Conservation (phyloP, 2,797 vertebrate species). For the Scolopax bukidnonensis region DNA sequence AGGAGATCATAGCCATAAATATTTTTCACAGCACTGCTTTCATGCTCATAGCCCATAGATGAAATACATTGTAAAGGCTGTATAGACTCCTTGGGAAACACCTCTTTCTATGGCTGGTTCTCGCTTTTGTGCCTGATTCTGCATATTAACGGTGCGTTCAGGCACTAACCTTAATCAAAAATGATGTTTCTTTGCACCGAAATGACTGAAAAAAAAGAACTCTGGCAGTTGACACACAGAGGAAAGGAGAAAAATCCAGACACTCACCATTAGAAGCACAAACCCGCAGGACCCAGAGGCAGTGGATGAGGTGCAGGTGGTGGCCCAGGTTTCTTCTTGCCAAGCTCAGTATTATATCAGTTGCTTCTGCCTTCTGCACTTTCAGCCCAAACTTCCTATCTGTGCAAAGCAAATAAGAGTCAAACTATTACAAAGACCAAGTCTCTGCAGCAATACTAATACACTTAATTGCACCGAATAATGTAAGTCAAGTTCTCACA, state of each 20-base stretch:
- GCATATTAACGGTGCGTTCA: not conserved
- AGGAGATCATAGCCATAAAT: not conserved
- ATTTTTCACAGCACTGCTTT: conserved; percentile 12
- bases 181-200: not conserved
- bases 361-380: conserved; percentile 85
- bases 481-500: not conserved
- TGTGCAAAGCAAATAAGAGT: conserved; percentile 60
- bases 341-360: conserved; percentile 83
- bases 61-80: not conserved
- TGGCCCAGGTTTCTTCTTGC: conserved; percentile 80
- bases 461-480: not conserved
- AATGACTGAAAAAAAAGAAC: not conserved
- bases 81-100: not conserved
- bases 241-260: not conserved
- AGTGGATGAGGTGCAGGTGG: conserved; percentile 81
- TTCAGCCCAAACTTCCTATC: conserved; percentile 89
- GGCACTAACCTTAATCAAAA: not conserved
- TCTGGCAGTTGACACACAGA: not conserved
- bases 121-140: not conserved
- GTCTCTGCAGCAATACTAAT: not conserved
- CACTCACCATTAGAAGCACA: conserved; percentile 85
- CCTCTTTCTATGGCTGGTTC: not conserved
- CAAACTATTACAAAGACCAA: not conserved
- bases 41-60: not conserved
- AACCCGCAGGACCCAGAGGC: conserved; percentile 85